phyloP scores from a whole-genome alignment of 2,113 vertebrate species.

The Empidonax alnorum region DNA sequence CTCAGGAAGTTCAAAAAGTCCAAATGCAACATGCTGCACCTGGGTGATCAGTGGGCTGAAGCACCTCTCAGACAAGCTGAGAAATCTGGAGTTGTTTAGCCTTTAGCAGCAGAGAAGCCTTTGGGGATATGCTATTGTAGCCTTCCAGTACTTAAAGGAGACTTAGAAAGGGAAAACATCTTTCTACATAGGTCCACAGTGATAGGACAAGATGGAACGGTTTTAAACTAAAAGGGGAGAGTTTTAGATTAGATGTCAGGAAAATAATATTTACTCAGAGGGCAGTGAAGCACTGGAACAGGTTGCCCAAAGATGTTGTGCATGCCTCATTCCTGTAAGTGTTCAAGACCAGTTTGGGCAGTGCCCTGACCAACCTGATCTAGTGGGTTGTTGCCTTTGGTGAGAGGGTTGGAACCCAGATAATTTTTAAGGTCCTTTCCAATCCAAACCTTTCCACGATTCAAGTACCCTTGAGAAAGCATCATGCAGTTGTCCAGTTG shows the following conservation, averaged over 20 bases:
- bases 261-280: neutral
- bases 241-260: neutral
- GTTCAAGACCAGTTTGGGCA: neutral
- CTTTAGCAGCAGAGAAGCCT: neutral
- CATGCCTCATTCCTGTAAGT: neutral
- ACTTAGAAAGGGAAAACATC: neutral
- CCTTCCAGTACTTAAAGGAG: neutral
- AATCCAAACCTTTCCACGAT: neutral
- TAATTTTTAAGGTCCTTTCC: neutral
- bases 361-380: neutral
- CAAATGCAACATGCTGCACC: neutral
- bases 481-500: neutral
- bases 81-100: neutral
- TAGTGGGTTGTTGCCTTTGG: neutral
- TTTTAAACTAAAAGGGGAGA: neutral
- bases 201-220: neutral
- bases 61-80: neutral
- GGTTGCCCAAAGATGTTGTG: neutral
- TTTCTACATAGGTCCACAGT: neutral
- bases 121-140: neutral
- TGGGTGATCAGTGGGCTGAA: neutral
- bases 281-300: neutral
- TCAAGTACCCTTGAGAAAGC: neutral
- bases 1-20: neutral
- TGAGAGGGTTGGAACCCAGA: neutral